Evolutionary conservation across 2,888 invertebrate species (phyloP).

Genomic region (Ecdyonurus torrentis): DNA sequence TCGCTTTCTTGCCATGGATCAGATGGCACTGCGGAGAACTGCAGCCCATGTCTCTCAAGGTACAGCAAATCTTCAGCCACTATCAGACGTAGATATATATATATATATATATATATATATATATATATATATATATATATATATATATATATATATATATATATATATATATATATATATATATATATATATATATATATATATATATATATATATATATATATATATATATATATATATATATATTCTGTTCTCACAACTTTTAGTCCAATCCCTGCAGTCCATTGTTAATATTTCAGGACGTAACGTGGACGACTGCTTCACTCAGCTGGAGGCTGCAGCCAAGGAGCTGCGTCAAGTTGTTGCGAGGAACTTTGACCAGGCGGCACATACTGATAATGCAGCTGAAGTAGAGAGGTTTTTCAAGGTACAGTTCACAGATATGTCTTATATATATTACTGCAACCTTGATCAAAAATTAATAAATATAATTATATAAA

Average conservation of each 20-base stretch:
- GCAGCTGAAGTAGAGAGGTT: constrained; percentile 81
- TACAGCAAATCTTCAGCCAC: constrained; percentile 14
- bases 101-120: too few species aligned
- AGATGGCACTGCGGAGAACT: constrained; percentile 56
- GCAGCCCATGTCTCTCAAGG: constrained; percentile 55
- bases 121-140: too few species aligned
- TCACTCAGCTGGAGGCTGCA: constrained; percentile 56
- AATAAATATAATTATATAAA: too few species aligned
- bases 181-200: neutral
- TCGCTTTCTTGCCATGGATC: constrained; percentile 85
- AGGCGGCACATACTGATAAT: constrained; percentile 77
- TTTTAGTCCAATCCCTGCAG: constrained; percentile 22
- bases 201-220: neutral
- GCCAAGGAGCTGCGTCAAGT: constrained; percentile 51
- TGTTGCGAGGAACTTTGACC: constrained; percentile 69
- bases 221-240: too few species aligned
- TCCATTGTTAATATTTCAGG: constrained; percentile 20
- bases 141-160: too few species aligned
- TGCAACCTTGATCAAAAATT: too few species aligned
- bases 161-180: neutral
- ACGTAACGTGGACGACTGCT: constrained; percentile 51
- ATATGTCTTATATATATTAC: too few species aligned
- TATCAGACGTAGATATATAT: too few species aligned
- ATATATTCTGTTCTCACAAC: too few species aligned
- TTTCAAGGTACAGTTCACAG: constrained; percentile 72